A percentile compares a stretch with the other conserved stretches of the same genome.
These are phyloP conservation scores for Axinella damicornis DNA, from an alignment of 37 sponge, comb jelly and placozoan species.

Conservation along the genomic window DNA sequence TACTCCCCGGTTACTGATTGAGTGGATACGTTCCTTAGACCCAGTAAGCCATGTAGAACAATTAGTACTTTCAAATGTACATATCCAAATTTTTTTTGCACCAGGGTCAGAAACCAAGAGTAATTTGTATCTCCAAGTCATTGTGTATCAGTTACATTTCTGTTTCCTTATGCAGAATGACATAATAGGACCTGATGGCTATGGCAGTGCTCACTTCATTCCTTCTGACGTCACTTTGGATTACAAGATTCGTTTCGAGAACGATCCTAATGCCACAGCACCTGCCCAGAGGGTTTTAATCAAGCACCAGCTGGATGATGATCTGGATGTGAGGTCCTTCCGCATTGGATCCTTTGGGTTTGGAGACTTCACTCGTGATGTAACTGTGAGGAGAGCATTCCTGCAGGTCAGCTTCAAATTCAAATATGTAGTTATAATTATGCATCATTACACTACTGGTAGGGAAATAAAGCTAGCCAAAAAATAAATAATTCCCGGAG, in stretches of 20 bases:
- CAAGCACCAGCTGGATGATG: conserved; percentile 16
- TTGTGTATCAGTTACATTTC: background rate
- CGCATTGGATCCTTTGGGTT: conserved; percentile 40
- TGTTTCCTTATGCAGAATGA: conserved; percentile 32
- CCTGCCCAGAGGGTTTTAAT: conserved; percentile 49
- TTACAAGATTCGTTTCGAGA: conserved; percentile 53
- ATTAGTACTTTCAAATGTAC: too few relatives aligned
- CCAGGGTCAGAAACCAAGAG: too few relatives aligned
- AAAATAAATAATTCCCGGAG: too few relatives aligned
- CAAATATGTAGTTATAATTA: background rate
- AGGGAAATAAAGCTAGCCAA: too few relatives aligned
- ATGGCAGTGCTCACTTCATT: conserved; percentile 46
- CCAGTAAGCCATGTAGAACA: too few relatives aligned
- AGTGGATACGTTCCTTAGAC: too few relatives aligned
- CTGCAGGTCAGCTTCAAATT: conserved; percentile 5
- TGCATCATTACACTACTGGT: too few relatives aligned
- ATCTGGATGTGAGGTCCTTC: conserved; percentile 36
- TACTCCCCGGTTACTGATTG: too few relatives aligned
- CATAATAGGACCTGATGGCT: conserved; percentile 31
- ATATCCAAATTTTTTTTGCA: too few relatives aligned
- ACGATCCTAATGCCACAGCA: conserved; percentile 42
- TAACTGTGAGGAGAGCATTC: conserved; percentile 12
- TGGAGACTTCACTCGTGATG: conserved; percentile 17
- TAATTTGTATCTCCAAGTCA: too few relatives aligned
- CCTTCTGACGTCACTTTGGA: conserved; percentile 7